Percentiles rank a stretch among this genome's conserved stretches.
Evolutionary conservation across 2,888 invertebrate genomes (phyloP).

Genomic region (Cryptosula pallasiana): DNA sequence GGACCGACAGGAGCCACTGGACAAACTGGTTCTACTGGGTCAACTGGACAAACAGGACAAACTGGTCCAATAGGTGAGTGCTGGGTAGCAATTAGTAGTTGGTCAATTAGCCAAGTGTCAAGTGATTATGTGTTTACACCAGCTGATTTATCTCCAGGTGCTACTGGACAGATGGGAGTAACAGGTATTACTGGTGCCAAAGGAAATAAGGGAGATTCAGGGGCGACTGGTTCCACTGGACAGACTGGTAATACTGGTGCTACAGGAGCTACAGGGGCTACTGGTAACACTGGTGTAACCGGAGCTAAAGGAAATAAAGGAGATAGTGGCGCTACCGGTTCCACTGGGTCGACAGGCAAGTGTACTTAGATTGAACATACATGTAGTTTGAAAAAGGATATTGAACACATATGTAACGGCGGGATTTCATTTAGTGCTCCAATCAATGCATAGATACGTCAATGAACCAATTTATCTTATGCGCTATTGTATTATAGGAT

Average conservation of each 20-base stretch:
- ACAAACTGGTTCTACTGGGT: constrained; percentile 16
- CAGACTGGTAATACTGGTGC: constrained; percentile 27
- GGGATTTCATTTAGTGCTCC: too few species aligned
- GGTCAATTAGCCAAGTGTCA: too few species aligned
- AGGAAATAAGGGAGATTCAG: constrained; percentile 19
- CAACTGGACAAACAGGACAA: constrained; percentile 6
- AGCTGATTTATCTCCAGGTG: constrained; percentile 24
- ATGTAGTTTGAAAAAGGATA: too few species aligned
- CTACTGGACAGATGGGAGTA: constrained; percentile 16
- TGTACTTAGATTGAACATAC: too few species aligned
- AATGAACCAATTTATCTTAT: too few species aligned
- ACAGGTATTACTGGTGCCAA: not conserved
- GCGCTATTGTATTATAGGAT: not conserved
- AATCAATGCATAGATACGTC: too few species aligned
- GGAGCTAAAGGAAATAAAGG: not conserved
- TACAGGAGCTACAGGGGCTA: not conserved
- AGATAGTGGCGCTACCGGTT: constrained; percentile 20
- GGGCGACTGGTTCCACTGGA: constrained; percentile 27
- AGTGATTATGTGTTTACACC: too few species aligned
- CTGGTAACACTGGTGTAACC: not conserved
- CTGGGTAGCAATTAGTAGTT: too few species aligned
- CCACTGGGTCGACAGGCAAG: constrained; percentile 25
- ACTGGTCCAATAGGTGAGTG: constrained; percentile 10
- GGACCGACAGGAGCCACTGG: constrained; percentile 12
- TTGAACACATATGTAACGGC: too few species aligned